Evolutionary conservation across 2,797 vertebrate genomes (phyloP), one percentile per base, ranked within the genome.

Genomic region (Botia kubotai): DNA sequence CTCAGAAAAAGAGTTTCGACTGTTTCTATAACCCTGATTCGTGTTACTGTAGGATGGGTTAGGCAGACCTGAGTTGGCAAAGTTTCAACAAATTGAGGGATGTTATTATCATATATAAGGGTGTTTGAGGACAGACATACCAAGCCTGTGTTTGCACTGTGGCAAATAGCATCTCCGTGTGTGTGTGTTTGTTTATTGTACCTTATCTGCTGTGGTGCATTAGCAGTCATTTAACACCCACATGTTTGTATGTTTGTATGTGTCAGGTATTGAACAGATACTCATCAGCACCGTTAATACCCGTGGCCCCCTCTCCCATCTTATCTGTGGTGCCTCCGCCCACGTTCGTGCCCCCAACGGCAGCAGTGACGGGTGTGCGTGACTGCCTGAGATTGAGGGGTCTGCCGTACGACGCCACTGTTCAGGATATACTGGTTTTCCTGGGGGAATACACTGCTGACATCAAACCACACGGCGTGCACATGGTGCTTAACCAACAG

Each of bases 401-500:
- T 1, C 92, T 99, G 72, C 97, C 97, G 0, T 99, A 98, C 86
- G 95, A 97, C 0, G 97, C 97, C n/a, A 95, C 90, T 84, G 97
- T 99, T 0, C 97, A 98, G 71, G 97, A 99, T 88, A 98, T 99
- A 90, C 90, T 99, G 85, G 94, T 95, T 66, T 99, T 99, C 81
- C 90, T 99, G 87, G 97, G 97, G 84, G 97, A 99, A 23, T 96
- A 96, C 77, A 97, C 96, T 0, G 94, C 90, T 0, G 97, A 98
- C 82, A 96, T 99, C 87, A 94, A 95, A 89, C 97, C 94, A 16
- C 97, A 98, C 0, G 97, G 97, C 19, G 96, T 99, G 68, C 97
- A 99, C 89, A 98, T 99, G 97, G 97, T 99, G 71, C 95, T 99
- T 80, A 99, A 99, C 88, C 97, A 98, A 86, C 97, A 99, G 96